Evolutionary conservation across 2,797 vertebrate genomes (phyloP), one percentile per base, ranked within the genome.

Genomic region (Chloroceryle inda): DNA sequence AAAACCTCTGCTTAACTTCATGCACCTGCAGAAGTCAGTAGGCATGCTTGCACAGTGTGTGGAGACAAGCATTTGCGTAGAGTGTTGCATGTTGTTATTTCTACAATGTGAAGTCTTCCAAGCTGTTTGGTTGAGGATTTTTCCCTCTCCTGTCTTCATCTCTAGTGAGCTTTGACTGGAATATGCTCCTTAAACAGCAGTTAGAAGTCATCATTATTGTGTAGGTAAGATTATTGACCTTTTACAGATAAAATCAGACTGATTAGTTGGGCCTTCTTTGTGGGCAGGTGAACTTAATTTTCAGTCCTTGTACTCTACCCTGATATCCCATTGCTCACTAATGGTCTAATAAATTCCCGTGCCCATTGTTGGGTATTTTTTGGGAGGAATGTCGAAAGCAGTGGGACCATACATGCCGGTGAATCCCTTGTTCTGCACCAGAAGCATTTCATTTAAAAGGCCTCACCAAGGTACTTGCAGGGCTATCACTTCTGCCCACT

Each of bases 1-100:
- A 42, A 92, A 66, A 79, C 16, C 27, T 64, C 23, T 49, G 2
- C 1, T 82, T 82, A 58, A 63, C 11, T 26, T 81, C 13, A 47
- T 11, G 11, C 44, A 31, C 44, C 26, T 24, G 16, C 38, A 27
- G 22, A n/a, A 52, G 27, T 50, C 74, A 53, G 56, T 31, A 24
- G 40, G 4, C 1, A 2, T 0, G 2, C 20, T 83, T 12, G 44
- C 44, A 31, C 23, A 29, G 26, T 2, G 0, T 19, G 15, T 2
- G 3, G 26, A 12, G 26, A 13, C 23, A 33, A 58, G 11, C 8
- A 9, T 59, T 38, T 90, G 9, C 21, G 11, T 13, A 29, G 5
- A 61, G 55, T 26, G 69, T 53, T 92, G 35, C 31, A 52, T 15
- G 14, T 21, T 44, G 40, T 10, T 72, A 20, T 1, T 23, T 6